These are phyloP conservation scores for Aphelinus certus DNA, from an alignment of 1,140 invertebrate species.

Conservation along the genomic window DNA sequence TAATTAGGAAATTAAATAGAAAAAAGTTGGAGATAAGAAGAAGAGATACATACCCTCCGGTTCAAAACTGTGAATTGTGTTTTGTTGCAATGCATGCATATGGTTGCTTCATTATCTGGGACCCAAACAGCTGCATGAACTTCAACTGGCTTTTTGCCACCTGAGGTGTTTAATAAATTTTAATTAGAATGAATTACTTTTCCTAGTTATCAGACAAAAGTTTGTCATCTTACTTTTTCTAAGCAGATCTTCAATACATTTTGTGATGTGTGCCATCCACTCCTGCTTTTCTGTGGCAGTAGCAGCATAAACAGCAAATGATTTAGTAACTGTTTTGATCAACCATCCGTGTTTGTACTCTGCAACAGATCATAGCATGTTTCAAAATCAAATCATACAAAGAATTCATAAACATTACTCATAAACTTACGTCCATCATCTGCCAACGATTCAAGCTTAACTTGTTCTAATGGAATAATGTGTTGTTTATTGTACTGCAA, in stretches of 20 bases:
- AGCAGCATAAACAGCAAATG: slow-evolving; percentile 99
- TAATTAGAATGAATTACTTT: too few species aligned
- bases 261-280: slow-evolving; percentile 99
- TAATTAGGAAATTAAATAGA: slow-evolving; percentile 11
- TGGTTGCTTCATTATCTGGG: slow-evolving; percentile 92
- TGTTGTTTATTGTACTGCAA: slow-evolving; percentile 96
- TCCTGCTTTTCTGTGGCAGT: slow-evolving; percentile 97
- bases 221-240: slow-evolving; percentile 81
- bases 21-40: slow-evolving; percentile 12
- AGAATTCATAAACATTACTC: slow-evolving; percentile 12
- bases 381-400: neutral
- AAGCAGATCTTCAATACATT: slow-evolving; percentile 95
- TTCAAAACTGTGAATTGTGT: slow-evolving; percentile 97
- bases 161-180: slow-evolving; percentile 60
- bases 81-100: slow-evolving; percentile 98
- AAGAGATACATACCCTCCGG: slow-evolving; percentile 75
- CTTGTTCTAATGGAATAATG: slow-evolving; percentile 96
- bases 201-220: neutral
- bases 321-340: slow-evolving; percentile 96
- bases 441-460: slow-evolving; percentile 92
- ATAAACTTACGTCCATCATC: slow-evolving; percentile 88
- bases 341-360: slow-evolving; percentile 97
- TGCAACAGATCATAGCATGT: slow-evolving; percentile 61
- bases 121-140: slow-evolving; percentile 98
- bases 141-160: slow-evolving; percentile 91